Evolutionary conservation across 2,797 vertebrate species (phyloP).

Genomic region (Acanthiza pusilla): DNA sequence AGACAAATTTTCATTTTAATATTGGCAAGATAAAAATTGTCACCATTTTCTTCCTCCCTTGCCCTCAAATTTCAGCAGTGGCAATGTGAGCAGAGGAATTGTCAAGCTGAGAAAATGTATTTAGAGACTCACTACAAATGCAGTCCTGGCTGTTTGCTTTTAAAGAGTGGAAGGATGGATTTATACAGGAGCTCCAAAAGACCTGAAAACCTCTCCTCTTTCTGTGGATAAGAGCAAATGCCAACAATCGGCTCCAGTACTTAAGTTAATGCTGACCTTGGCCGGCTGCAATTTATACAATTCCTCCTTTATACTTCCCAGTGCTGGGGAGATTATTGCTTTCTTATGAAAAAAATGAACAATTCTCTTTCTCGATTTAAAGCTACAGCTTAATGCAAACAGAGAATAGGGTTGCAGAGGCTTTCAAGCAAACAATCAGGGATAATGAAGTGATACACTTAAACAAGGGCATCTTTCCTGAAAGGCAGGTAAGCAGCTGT

Average conservation of each 20-base stretch:
- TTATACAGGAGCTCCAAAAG: neutral
- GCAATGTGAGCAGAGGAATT: neutral
- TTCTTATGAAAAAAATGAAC: neutral
- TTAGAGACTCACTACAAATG: neutral
- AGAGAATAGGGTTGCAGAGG: neutral
- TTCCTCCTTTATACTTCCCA: neutral
- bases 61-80: neutral
- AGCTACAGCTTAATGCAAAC: neutral
- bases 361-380: neutral
- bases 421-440: neutral
- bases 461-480: neutral
- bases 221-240: neutral
- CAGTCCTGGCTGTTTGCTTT: neutral
- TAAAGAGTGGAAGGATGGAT: neutral
- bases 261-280: neutral
- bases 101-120: neutral
- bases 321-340: neutral
- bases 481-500: accelerated
- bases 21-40: neutral
- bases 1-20: conserved; percentile 13
- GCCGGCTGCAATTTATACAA: neutral
- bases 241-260: neutral
- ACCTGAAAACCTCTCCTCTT: neutral
- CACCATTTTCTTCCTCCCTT: neutral
- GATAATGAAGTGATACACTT: neutral